A percentile compares a stretch with the other conserved stretches of the same genome.
phyloP scores from a whole-genome alignment of 2,113 vertebrate species.

The Hemibagrus wyckioides region DNA sequence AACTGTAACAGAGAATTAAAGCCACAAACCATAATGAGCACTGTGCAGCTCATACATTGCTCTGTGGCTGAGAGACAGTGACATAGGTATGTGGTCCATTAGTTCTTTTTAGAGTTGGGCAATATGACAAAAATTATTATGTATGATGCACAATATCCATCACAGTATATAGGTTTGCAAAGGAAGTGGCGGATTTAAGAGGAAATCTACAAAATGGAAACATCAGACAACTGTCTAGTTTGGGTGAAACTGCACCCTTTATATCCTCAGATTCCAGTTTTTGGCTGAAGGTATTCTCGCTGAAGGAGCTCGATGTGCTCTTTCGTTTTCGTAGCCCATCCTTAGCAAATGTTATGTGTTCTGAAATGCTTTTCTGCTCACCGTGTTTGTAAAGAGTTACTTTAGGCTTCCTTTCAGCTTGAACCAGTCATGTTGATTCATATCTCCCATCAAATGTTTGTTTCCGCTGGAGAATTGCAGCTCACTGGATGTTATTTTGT shows the following conservation, averaged over 20 bases:
- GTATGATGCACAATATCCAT: neutral
- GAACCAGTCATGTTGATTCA: neutral
- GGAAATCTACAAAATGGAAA: neutral
- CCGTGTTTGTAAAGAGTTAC: neutral
- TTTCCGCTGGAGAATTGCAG: neutral
- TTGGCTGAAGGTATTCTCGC: neutral
- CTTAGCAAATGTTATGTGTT: neutral
- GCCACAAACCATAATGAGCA: constrained; percentile 23
- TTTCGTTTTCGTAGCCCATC: no score
- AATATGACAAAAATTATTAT: neutral
- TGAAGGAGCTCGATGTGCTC: neutral
- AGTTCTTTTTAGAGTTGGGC: constrained; percentile 5
- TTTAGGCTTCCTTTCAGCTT: neutral
- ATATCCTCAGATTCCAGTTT: neutral
- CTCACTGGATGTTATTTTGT: neutral
- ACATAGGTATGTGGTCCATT: constrained; percentile 34
- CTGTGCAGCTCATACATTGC: constrained; percentile 13
- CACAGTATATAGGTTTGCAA: neutral
- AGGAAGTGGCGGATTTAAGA: neutral
- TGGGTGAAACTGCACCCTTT: neutral
- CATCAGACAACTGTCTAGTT: no score
- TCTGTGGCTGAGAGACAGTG: neutral
- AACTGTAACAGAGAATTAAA: neutral
- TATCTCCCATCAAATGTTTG: neutral
- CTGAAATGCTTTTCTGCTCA: neutral